phyloP scores from a whole-genome alignment of 1,140 invertebrate genomes.

The Trachymyrmex septentrionalis region DNA sequence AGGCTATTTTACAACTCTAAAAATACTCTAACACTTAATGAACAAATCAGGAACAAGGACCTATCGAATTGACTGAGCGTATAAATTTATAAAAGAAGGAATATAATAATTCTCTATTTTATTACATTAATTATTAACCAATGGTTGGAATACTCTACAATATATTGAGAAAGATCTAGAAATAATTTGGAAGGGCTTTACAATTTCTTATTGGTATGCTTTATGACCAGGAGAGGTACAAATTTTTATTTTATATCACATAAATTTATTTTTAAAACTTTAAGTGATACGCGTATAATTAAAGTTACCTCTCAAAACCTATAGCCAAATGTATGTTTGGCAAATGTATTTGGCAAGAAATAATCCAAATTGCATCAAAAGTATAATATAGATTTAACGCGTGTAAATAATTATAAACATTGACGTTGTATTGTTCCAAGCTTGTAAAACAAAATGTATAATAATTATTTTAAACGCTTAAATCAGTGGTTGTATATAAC shows the following conservation, averaged over 20 bases:
- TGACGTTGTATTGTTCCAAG: slow-evolving; percentile 54
- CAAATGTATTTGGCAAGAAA: slow-evolving; percentile 64
- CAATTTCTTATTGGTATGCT: slow-evolving; percentile 59
- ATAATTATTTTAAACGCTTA: slow-evolving; percentile 78
- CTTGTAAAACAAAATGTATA: slow-evolving; percentile 80
- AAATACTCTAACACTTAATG: slow-evolving; percentile 72
- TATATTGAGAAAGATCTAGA: slow-evolving; percentile 44
- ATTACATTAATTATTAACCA: slow-evolving; percentile 67
- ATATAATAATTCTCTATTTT: slow-evolving; percentile 74
- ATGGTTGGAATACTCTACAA: slow-evolving; percentile 62
- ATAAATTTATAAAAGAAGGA: slow-evolving; percentile 57
- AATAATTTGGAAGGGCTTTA: slow-evolving; percentile 64
- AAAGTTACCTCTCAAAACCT: slow-evolving; percentile 63
- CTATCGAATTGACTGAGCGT: slow-evolving; percentile 70
- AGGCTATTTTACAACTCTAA: slow-evolving; percentile 43
- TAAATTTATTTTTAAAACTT: slow-evolving; percentile 62
- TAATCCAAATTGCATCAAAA: slow-evolving; percentile 44
- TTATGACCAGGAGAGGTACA: slow-evolving; percentile 47
- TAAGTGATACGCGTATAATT: slow-evolving; percentile 58
- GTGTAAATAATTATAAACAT: slow-evolving; percentile 70
- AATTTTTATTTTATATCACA: slow-evolving; percentile 70
- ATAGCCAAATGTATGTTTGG: slow-evolving; percentile 62
- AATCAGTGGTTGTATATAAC: slow-evolving; percentile 78
- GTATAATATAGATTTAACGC: slow-evolving; percentile 24
- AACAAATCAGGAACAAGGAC: slow-evolving; percentile 70